phyloP scores from a whole-genome alignment of 2,888 invertebrate species.

The Deroplatys truncata region DNA sequence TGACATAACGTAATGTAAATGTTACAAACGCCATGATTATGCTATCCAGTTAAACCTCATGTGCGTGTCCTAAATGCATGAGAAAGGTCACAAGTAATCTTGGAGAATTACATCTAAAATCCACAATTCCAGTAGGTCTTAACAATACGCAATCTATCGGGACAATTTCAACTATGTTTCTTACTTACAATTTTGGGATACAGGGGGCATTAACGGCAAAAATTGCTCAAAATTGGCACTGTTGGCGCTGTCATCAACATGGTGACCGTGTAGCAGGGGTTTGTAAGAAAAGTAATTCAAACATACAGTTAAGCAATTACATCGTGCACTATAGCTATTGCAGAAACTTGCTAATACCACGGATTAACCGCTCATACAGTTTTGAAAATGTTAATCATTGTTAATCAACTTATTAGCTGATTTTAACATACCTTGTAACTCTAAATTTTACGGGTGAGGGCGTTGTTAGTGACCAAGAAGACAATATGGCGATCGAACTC shows the following conservation, averaged over 20 bases:
- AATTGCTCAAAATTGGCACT: slow-evolving; percentile 64
- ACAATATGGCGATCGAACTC: slow-evolving; percentile 27
- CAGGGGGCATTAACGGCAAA: slow-evolving; percentile 64
- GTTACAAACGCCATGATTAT: slow-evolving; percentile 19
- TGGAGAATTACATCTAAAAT: background rate
- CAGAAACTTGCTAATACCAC: background rate
- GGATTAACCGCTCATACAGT: background rate
- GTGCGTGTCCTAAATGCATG: slow-evolving; percentile 22
- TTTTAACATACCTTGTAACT: slow-evolving; percentile 29
- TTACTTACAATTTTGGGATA: slow-evolving; percentile 42
- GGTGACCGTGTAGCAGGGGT: slow-evolving; percentile 40
- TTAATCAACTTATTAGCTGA: background rate
- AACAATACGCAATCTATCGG: slow-evolving; percentile 35
- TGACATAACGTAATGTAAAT: background rate
- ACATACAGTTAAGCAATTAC: slow-evolving; percentile 32
- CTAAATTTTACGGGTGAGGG: slow-evolving; percentile 30
- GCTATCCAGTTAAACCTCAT: slow-evolving; percentile 10
- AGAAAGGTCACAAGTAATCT: slow-evolving; percentile 21
- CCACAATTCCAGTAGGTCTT: slow-evolving; percentile 10
- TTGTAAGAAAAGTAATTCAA: background rate
- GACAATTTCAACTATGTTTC: slow-evolving; percentile 33
- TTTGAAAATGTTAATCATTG: background rate
- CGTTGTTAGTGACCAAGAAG: slow-evolving; percentile 25
- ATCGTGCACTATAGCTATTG: background rate
- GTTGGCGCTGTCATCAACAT: slow-evolving; percentile 65